Percentiles rank a stretch among this genome's conserved stretches.
These are phyloP conservation scores for Enteromius trimaculatus DNA, from an alignment of 2,797 vertebrate genomes.

Conservation along the genomic window DNA sequence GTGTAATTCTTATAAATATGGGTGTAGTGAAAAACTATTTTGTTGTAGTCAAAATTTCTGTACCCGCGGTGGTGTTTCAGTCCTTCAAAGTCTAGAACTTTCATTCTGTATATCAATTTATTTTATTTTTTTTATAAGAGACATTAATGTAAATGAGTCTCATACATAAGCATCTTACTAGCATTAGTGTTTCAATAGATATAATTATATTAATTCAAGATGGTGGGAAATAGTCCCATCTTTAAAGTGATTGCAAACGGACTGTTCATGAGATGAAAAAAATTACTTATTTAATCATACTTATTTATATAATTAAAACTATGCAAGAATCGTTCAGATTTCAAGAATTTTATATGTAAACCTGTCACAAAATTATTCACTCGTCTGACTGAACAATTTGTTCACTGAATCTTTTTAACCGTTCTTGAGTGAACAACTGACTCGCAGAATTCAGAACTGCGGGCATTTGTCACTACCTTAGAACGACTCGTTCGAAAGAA, in stretches of 20 bases:
- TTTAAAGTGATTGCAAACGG: neutral
- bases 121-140: slow-evolving; percentile 20
- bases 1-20: neutral
- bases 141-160: neutral
- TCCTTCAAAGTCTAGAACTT: slow-evolving; percentile 33
- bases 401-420: neutral
- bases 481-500: neutral
- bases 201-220: neutral
- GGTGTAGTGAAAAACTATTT: neutral
- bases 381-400: neutral
- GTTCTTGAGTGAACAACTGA: neutral
- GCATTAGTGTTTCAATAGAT: neutral
- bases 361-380: neutral
- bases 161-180: neutral
- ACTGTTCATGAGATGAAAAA: neutral
- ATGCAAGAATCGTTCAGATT: neutral
- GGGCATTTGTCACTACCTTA: too few species aligned
- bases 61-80: neutral
- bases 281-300: too few species aligned
- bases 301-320: neutral
- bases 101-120: neutral
- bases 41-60: neutral
- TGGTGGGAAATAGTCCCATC: neutral
- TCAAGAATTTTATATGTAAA: neutral
- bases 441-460: neutral